Evolutionary conservation across 2,888 invertebrate genomes (phyloP).

Genomic region (Phorcus lineatus): DNA sequence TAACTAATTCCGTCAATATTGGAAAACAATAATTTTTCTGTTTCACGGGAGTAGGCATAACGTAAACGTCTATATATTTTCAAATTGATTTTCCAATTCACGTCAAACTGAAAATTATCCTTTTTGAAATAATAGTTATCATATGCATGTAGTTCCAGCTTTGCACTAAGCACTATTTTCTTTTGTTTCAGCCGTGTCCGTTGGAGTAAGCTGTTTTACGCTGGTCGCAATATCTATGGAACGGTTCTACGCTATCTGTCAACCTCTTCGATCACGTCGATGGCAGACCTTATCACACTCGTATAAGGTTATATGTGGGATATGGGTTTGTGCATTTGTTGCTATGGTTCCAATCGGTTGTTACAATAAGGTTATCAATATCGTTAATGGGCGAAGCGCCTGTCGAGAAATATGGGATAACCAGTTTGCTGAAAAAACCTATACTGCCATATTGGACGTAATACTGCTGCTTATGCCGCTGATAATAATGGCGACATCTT

Average conservation of each 20-base stretch:
- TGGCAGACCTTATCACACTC: conserved; percentile 86
- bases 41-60: too few species aligned
- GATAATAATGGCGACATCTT: conserved; percentile 85
- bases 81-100: too few species aligned
- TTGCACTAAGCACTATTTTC: neutral
- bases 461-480: conserved; percentile 85
- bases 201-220: conserved; percentile 86
- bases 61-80: too few species aligned
- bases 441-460: conserved; percentile 84
- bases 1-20: too few species aligned
- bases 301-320: conserved; percentile 78
- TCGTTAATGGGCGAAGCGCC: conserved; percentile 55
- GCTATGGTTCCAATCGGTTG: conserved; percentile 83
- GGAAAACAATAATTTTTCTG: too few species aligned
- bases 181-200: conserved; percentile 82
- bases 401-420: conserved; percentile 66
- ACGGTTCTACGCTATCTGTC: conserved; percentile 87
- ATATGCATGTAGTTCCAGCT: too few species aligned
- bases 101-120: too few species aligned
- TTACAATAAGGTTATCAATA: conserved; percentile 54
- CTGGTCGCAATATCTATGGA: conserved; percentile 86
- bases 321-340: conserved; percentile 79
- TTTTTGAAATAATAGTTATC: too few species aligned
- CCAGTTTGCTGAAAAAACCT: conserved; percentile 74
- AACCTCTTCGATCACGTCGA: conserved; percentile 83